Conservation (phyloP, 2,797 vertebrate genomes). For the Gambusia yucatana region DNA sequence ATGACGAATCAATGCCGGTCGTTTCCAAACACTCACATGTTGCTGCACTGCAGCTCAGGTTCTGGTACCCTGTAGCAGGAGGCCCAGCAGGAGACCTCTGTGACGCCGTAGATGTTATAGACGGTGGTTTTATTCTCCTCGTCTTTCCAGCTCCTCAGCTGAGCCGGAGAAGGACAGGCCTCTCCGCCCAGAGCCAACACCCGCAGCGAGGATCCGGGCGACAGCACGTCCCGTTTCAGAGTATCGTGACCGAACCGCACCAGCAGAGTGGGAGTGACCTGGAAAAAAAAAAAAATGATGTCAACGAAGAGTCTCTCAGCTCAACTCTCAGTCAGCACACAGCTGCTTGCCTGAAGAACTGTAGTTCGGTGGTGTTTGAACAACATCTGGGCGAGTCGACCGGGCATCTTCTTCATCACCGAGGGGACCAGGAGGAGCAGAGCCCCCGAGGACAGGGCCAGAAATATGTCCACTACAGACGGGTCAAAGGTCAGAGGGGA, state of each 20-base stretch:
- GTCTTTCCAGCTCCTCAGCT: conserved; percentile 88
- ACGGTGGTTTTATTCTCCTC: conserved; percentile 87
- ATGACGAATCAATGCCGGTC: background rate
- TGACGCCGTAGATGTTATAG: conserved; percentile 95
- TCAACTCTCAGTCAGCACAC: background rate
- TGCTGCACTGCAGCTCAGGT: conserved; percentile 46
- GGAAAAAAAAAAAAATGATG: background rate
- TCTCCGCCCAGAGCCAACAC: conserved; percentile 94
- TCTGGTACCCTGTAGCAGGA: conserved; percentile 87
- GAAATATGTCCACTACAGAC: conserved; percentile 92
- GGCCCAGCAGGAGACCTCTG: conserved; percentile 98
- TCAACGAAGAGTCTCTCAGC: background rate
- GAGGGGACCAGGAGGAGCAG: conserved; percentile 88
- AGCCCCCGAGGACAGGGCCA: conserved; percentile 90
- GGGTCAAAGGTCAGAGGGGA: conserved; percentile 97
- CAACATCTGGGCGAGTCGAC: conserved; percentile 81
- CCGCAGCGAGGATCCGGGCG: conserved; percentile 84
- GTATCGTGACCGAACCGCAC: conserved; percentile 84
- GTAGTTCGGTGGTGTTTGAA: conserved; percentile 87
- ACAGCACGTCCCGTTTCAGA: conserved; percentile 84
- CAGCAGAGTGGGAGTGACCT: conserved; percentile 93
- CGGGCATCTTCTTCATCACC: conserved; percentile 86
- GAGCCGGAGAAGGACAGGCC: conserved; percentile 82
- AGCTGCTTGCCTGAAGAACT: conserved; percentile 86
- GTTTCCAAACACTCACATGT: conserved; percentile 54